Base-by-base conservation (phyloP, 2,888 invertebrate genomes). In the Hirtodrosophila duncani region DNA sequence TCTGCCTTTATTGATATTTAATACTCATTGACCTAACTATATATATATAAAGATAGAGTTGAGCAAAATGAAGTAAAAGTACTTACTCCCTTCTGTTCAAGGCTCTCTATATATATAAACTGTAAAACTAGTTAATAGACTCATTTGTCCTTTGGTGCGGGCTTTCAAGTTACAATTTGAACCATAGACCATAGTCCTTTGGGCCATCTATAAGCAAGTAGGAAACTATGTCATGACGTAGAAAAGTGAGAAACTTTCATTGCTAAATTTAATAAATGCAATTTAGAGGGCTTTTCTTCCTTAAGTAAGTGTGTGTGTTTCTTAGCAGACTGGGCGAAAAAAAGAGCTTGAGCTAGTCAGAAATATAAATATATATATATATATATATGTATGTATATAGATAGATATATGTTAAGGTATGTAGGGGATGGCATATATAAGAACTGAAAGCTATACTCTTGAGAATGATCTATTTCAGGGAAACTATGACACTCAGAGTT, bases 111-210 rank as follows among this genome's bases (percentile, higher is more conserved):
- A 17, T 23, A 24, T 31, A 16, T 27, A n/a, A n/a, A n/a, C n/a
- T n/a, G 27, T 57, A 39, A 39, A 53, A 39, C 24, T 63, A 67
- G 68, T 52, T 59, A 60, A 56, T 46, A 71, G 72, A 64, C 60
- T 52, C 60, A 39, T 52, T 48, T 69, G 69, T 66, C 60, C 79
- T 53, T 78, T 63, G 79, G 79, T 78, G 79, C 79, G 45, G 66
- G 69, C 24, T 17, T 46, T 26, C 21, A 18, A 17, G 27, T 10
- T 8, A 13, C 7, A 33, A 29, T 37, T 36, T 14, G 39, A 8
- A 36, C 55, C 39, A 43, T 23, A 16, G 13, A 6, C 11, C 39
- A 33, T 39, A 16, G 29, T 26, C 31, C 45, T 18, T 31, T 37
- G 21, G 50, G 30, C n/a, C 17, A 24, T 26, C 30, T 16, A 14